Evolutionary conservation across 2,888 invertebrate species (phyloP).

Genomic region (Bellardia bayeri): DNA sequence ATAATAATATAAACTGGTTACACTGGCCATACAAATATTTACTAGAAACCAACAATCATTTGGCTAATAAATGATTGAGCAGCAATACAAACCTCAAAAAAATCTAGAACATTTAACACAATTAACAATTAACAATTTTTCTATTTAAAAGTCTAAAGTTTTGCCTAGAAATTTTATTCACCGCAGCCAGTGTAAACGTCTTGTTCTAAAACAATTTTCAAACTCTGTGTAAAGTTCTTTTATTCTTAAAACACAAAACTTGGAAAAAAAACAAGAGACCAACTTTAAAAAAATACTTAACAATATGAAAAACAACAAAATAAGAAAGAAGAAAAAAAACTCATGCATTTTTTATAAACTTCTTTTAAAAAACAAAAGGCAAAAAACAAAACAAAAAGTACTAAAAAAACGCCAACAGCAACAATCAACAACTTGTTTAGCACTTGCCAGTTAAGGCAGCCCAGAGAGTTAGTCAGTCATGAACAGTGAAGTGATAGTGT

Average conservation of each 20-base stretch:
- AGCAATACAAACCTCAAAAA: neutral
- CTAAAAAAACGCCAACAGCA: slow-evolving; percentile 58
- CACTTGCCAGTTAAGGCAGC: slow-evolving; percentile 59
- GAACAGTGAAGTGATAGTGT: slow-evolving; percentile 41
- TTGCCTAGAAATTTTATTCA: too few relatives aligned
- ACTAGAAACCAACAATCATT: neutral
- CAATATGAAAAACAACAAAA: slow-evolving; percentile 20
- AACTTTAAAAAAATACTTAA: slow-evolving; percentile 48
- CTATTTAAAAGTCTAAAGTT: too few relatives aligned
- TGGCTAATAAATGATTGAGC: neutral
- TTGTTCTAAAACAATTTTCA: slow-evolving; percentile 21
- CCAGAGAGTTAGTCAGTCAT: slow-evolving; percentile 46
- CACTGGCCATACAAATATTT: slow-evolving; percentile 27
- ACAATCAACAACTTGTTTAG: slow-evolving; percentile 71
- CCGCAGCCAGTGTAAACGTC: slow-evolving; percentile 30
- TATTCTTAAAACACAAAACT: neutral
- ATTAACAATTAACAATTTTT: too few relatives aligned
- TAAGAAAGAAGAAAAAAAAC: slow-evolving; percentile 20
- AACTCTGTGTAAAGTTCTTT: slow-evolving; percentile 29
- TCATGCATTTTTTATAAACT: slow-evolving; percentile 54
- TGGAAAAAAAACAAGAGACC: neutral
- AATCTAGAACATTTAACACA: neutral
- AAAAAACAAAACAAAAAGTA: slow-evolving; percentile 15
- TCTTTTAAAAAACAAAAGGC: slow-evolving; percentile 24
- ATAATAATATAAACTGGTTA: slow-evolving; percentile 23